A percentile compares a stretch with the other conserved stretches of the same genome.
Conservation (phyloP, 1,140 invertebrate species). For the Heliconius eleuchia region DNA sequence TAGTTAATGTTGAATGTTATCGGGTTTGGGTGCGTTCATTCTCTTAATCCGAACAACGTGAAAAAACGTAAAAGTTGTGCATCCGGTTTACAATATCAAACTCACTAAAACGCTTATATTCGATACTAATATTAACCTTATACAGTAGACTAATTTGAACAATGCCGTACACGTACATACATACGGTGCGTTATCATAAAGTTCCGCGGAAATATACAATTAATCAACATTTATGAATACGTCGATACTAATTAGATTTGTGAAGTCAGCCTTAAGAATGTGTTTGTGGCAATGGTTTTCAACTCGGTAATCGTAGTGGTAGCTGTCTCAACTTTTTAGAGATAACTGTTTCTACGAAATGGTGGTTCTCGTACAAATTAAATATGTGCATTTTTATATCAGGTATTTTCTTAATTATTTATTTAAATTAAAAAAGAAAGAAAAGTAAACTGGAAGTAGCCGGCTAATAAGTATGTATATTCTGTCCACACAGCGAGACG, state of each 20-base stretch:
- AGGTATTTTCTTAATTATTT: conserved; percentile 26
- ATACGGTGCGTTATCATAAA: conserved; percentile 71
- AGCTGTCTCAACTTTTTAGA: neutral
- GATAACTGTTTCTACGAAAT: conserved; percentile 6
- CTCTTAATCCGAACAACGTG: no score
- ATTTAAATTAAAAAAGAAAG: conserved; percentile 27
- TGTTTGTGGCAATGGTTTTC: conserved; percentile 17
- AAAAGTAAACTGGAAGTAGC: no score
- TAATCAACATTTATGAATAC: conserved; percentile 55
- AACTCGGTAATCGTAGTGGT: neutral
- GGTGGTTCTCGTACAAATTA: neutral
- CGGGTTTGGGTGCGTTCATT: neutral
- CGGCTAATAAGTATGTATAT: conserved; percentile 43
- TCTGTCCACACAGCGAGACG: conserved; percentile 51
- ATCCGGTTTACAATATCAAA: neutral
- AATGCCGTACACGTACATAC: conserved; percentile 68
- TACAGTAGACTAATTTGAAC: conserved; percentile 54
- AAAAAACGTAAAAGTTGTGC: neutral
- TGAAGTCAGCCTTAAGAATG: conserved; percentile 28
- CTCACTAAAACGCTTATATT: conserved; percentile 1
- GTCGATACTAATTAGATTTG: conserved; percentile 32
- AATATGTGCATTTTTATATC: conserved; percentile 31
- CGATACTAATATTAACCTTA: conserved; percentile 25
- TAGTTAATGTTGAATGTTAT: neutral
- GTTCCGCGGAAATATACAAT: conserved; percentile 57